These are phyloP conservation scores for Falco punctatus DNA, from an alignment of 2,113 vertebrate species.

Conservation along the genomic window DNA sequence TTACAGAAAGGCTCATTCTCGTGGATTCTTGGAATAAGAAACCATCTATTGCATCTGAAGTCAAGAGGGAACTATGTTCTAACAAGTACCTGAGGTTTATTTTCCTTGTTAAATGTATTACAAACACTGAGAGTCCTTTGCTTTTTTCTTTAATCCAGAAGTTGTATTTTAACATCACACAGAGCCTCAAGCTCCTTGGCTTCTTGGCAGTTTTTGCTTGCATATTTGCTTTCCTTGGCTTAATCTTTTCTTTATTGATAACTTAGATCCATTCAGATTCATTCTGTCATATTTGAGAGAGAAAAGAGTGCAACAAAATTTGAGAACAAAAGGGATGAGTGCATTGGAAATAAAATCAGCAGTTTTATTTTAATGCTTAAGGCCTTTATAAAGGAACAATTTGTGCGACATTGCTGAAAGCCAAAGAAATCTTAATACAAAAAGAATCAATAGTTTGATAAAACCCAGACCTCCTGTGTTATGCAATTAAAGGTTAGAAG, in stretches of 20 bases:
- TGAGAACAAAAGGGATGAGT: not conserved
- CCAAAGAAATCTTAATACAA: slow-evolving; percentile 17
- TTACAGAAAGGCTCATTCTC: not conserved
- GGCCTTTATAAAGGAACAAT: slow-evolving; percentile 1
- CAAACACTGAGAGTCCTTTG: not conserved
- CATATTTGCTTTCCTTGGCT: not conserved
- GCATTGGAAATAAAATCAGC: slow-evolving; percentile 38
- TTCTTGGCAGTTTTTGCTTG: not conserved
- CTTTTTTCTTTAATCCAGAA: not conserved
- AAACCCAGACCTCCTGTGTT: slow-evolving; percentile 38
- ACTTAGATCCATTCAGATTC: not conserved
- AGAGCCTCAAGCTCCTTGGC: not conserved
- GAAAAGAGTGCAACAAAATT: not conserved
- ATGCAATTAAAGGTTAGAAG: slow-evolving; percentile 52
- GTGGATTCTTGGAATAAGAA: not conserved
- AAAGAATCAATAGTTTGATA: slow-evolving; percentile 44
- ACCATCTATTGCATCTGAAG: not conserved
- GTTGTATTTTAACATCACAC: not conserved
- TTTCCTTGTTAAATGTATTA: not conserved
- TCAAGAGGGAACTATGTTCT: not conserved
- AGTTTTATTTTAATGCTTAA: slow-evolving; percentile 10
- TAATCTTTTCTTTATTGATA: not conserved
- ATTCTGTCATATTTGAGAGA: not conserved
- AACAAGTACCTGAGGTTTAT: not conserved
- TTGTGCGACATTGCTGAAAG: not conserved